A percentile compares a stretch with the other conserved stretches of the same genome.
phyloP scores from a whole-genome alignment of 1,140 invertebrate species.

The Glomeris maerens region DNA sequence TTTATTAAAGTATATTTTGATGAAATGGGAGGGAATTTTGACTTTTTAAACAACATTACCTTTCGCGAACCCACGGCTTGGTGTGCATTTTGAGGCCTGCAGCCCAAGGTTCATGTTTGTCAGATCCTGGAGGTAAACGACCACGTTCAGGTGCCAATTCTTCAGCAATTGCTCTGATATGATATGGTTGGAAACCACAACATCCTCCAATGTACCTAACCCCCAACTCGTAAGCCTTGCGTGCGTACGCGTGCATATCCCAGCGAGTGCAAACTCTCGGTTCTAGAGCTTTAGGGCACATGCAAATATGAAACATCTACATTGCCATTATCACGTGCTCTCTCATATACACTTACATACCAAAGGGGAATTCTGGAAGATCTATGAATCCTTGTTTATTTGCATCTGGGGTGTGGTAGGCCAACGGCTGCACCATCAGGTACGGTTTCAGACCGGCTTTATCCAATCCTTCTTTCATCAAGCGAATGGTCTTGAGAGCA shows the following conservation, averaged over 20 bases:
- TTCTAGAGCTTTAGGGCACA: conserved; percentile 23
- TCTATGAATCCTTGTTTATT: conserved; percentile 34
- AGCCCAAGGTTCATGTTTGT: conserved; percentile 32
- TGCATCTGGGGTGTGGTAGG: conserved; percentile 30
- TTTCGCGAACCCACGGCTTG: conserved; percentile 28
- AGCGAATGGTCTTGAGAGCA: conserved; percentile 23
- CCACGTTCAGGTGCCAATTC: conserved; percentile 28
- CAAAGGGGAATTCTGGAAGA: conserved; percentile 34
- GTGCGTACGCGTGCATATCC: conserved; percentile 32
- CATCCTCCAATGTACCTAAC: conserved; percentile 31
- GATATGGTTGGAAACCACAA: conserved; percentile 32
- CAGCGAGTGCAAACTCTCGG: conserved; percentile 31
- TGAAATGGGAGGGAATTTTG: too few species aligned
- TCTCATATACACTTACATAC: conserved; percentile 18
- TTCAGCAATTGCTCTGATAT: conserved; percentile 31
- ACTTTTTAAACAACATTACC: too few species aligned
- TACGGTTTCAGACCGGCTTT: conserved; percentile 24
- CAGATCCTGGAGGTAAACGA: conserved; percentile 21
- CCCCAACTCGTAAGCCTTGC: conserved; percentile 31
- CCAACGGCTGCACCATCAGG: conserved; percentile 31
- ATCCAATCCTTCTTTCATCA: conserved; percentile 30
- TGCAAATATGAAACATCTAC: neutral
- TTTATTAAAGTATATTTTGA: too few species aligned
- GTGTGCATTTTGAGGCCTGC: conserved; percentile 30
- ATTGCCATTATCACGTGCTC: neutral